A percentile compares a stretch with the other conserved stretches of the same genome.
phyloP scores from a whole-genome alignment of 2,797 vertebrate genomes.

The Aldrovandia affinis region DNA sequence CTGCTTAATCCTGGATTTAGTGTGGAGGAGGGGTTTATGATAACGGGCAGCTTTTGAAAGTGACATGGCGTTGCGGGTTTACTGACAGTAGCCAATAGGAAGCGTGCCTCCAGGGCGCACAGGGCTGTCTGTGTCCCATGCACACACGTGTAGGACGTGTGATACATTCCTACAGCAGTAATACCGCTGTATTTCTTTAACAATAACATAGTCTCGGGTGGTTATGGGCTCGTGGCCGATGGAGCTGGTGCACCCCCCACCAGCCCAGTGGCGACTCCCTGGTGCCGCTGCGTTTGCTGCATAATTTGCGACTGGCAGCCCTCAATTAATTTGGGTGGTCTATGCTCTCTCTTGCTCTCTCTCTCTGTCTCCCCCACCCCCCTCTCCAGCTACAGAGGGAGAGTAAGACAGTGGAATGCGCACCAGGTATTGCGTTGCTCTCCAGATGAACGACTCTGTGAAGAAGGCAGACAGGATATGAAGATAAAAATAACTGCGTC shows the following conservation, averaged over 20 bases:
- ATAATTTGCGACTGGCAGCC: conserved; percentile 72
- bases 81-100: background rate
- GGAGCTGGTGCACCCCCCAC: background rate
- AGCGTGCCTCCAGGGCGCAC: background rate
- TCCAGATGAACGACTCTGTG: conserved; percentile 57
- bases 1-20: conserved; percentile 25
- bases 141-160: background rate
- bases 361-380: conserved; percentile 13
- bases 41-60: conserved; percentile 18
- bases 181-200: background rate
- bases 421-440: conserved; percentile 57
- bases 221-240: conserved; percentile 27
- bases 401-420: conserved; percentile 52
- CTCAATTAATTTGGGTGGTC: conserved; percentile 71
- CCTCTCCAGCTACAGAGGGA: conserved; percentile 41
- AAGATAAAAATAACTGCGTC: conserved; percentile 35
- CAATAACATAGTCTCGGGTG: background rate
- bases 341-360: conserved; percentile 68
- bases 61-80: background rate
- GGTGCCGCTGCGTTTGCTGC: conserved; percentile 66
- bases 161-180: conserved; percentile 25
- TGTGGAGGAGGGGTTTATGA: background rate
- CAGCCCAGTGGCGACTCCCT: conserved; percentile 54
- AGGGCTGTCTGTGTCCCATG: background rate
- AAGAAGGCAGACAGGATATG: conserved; percentile 30